Evolutionary conservation across 2,113 vertebrate genomes (phyloP).

Genomic region (Alaudala cheleensis): DNA sequence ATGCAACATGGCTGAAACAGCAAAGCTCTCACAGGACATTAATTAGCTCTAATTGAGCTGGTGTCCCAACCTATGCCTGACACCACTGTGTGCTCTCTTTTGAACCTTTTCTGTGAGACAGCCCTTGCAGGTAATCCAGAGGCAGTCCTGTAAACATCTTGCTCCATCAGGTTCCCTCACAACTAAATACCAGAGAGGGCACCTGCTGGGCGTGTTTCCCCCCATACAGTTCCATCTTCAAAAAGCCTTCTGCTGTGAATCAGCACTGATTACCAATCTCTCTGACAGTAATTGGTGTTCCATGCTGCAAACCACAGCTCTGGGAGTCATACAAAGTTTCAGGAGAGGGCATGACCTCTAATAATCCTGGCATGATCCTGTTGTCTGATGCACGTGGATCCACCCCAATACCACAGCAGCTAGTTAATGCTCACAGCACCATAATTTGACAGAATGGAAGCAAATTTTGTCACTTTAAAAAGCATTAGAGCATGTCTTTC

Average conservation of each 20-base stretch:
- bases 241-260: constrained; percentile 62
- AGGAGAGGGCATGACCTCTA: not conserved
- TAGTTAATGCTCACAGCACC: not conserved
- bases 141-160: not conserved
- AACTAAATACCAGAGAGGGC: constrained; percentile 43
- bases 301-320: not conserved
- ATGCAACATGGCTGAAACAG: not conserved
- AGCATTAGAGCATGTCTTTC: not conserved
- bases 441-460: not conserved
- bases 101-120: not conserved
- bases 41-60: constrained; percentile 63
- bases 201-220: constrained; percentile 43
- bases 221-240: not conserved
- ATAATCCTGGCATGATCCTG: not conserved
- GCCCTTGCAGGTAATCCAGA: not conserved
- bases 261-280: constrained; percentile 65
- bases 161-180: not conserved
- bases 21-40: constrained; percentile 51
- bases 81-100: not conserved
- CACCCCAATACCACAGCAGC: not conserved
- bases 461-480: not conserved
- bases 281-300: constrained; percentile 35
- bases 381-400: not conserved
- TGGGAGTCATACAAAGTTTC: not conserved
- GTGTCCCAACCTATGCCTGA: constrained; percentile 29